Evolutionary conservation across 2,797 vertebrate genomes (phyloP).

Genomic region (Geotrypetes seraphini): DNA sequence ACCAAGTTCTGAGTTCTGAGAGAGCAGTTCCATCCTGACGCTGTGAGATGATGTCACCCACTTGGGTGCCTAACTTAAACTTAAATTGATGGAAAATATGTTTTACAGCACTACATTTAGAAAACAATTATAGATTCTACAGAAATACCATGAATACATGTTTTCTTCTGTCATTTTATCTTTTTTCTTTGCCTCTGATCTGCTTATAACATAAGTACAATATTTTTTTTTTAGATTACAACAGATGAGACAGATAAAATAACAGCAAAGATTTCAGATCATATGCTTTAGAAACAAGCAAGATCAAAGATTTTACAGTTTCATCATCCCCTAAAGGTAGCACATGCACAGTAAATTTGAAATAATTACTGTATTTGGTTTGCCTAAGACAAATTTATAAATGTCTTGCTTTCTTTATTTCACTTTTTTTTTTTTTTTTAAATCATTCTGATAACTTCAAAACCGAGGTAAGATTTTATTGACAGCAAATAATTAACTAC

Average conservation of each 20-base stretch:
- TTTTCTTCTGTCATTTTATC: conserved; percentile 9
- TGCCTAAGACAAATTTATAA: conserved; percentile 43
- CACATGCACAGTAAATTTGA: conserved; percentile 31
- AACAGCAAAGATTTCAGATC: conserved; percentile 12
- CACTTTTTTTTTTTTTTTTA: conserved; percentile 26
- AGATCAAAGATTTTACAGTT: conserved; percentile 20
- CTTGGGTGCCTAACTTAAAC: no score
- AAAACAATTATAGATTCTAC: no score
- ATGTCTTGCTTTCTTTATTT: conserved; percentile 19
- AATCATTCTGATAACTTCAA: conserved; percentile 33
- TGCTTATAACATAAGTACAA: conserved; percentile 6
- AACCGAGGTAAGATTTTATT: conserved; percentile 6
- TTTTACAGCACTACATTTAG: no score
- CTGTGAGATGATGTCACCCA: no score
- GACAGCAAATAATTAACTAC: conserved; percentile 1
- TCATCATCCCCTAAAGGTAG: conserved; percentile 17
- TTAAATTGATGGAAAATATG: no score
- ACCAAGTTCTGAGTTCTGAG: no score
- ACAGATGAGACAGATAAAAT: conserved; percentile 4
- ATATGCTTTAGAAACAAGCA: background rate
- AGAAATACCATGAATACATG: no score
- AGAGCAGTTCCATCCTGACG: no score
- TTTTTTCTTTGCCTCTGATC: background rate
- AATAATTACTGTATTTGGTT: conserved; percentile 39
- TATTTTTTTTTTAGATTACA: background rate